Evolutionary conservation across 2,888 invertebrate species (phyloP).

Genomic region (Stenotaenia linearis): DNA sequence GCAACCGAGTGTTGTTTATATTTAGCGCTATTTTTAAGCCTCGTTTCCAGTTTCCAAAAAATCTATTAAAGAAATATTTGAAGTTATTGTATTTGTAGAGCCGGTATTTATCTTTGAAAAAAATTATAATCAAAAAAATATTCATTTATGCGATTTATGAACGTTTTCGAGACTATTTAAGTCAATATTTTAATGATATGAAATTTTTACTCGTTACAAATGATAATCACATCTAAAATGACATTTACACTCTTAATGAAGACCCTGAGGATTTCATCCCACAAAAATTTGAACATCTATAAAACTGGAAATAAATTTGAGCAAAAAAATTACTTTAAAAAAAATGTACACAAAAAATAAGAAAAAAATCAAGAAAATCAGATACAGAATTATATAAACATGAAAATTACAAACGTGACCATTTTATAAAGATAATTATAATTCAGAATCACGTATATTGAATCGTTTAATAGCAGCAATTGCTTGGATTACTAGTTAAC

Average conservation of each 20-base stretch:
- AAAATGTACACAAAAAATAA: background rate
- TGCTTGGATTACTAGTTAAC: slow-evolving; percentile 1
- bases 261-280: slow-evolving; percentile 26
- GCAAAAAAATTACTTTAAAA: background rate
- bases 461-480: background rate
- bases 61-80: no score
- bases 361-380: background rate
- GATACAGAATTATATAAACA: slow-evolving; percentile 1
- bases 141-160: background rate
- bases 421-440: background rate
- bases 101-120: background rate
- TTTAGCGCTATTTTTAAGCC: no score
- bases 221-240: slow-evolving; percentile 26
- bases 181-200: slow-evolving; percentile 17
- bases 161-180: slow-evolving; percentile 2
- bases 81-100: no score
- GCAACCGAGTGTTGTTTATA: no score
- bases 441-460: background rate
- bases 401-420: slow-evolving; percentile 14
- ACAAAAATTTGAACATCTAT: slow-evolving; percentile 23
- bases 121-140: background rate
- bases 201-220: slow-evolving; percentile 20
- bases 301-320: slow-evolving; percentile 5
- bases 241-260: slow-evolving; percentile 12
- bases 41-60: no score